These are phyloP conservation scores for Cotesia vestalis DNA, from an alignment of 1,140 invertebrate genomes.

Conservation along the genomic window DNA sequence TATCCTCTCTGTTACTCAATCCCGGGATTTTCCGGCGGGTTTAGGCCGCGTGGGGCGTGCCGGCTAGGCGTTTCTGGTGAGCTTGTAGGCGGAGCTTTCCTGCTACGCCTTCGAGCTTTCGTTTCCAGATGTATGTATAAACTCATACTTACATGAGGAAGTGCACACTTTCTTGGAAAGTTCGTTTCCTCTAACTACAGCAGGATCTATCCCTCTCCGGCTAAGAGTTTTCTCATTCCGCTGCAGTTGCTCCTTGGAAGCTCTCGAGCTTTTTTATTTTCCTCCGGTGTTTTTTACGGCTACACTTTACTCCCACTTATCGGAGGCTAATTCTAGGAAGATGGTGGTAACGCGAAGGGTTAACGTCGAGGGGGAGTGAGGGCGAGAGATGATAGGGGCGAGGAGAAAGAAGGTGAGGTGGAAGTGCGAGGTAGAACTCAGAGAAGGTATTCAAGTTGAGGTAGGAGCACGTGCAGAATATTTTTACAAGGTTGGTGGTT, in stretches of 20 bases:
- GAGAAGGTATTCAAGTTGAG: too few species aligned
- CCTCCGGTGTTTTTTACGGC: not conserved
- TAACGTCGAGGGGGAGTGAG: too few species aligned
- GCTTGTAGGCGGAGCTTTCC: slow-evolving; percentile 64
- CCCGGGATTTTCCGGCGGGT: not conserved
- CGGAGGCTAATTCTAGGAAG: not conserved
- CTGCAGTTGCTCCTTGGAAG: not conserved
- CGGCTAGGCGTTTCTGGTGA: slow-evolving; percentile 44
- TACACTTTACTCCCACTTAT: not conserved
- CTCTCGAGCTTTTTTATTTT: slow-evolving; percentile 32
- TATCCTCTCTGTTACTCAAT: slow-evolving; percentile 21
- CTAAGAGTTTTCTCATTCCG: slow-evolving; percentile 9
- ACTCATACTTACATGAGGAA: slow-evolving; percentile 21
- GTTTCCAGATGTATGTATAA: not conserved
- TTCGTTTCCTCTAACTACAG: not conserved
- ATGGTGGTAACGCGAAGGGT: not conserved
- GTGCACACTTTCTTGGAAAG: slow-evolving; percentile 48
- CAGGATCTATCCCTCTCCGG: not conserved
- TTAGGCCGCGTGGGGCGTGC: slow-evolving; percentile 46
- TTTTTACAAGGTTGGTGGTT: not conserved
- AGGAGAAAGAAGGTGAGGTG: too few species aligned
- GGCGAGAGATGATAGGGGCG: too few species aligned
- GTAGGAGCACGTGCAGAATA: too few species aligned
- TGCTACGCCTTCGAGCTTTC: slow-evolving; percentile 54
- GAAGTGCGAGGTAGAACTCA: too few species aligned